Evolutionary conservation across 2,113 vertebrate species (phyloP), one percentile per base, ranked within the genome.

Genomic region (Periophthalmodon schlosseri): DNA sequence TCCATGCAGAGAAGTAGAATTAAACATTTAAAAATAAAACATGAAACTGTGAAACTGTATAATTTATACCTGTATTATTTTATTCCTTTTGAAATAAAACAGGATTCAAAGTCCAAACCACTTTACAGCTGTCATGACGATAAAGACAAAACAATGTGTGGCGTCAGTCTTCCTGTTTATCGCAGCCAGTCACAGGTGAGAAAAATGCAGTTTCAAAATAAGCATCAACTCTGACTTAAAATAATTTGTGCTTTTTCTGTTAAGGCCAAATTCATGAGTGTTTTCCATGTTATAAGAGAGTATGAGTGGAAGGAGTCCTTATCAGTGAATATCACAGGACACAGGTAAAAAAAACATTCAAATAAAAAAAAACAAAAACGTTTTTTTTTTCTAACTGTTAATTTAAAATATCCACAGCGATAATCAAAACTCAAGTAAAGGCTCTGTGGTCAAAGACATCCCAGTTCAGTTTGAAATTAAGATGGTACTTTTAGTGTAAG

Each of bases 101-200:
- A 94, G 93, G 2, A 68, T 0, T 83, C 57, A 0, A 90, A 86
- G 70, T 54, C 68, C 57, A 85, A 6, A 7, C 39, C 76, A 0
- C 64, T 79, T 2, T 80, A 80, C 72, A 78, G 13, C 2, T 94
- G 93, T 67, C 3, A 46, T 1, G 90, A 80, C 21, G 36, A 54
- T 0, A 70, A 89, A 0, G 63, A 91, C 68, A 78, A 54, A 80
- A 92, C 93, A 0, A 14, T 46, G 7, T 94, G 93, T 70, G 69
- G 83, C 0, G 44, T 94, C 77, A 94, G 81, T 79, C 86, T 47
- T 52, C 93, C 93, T 1, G 91, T 94, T 24, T 94, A 87, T 20
- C 89, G 75, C 54, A 89, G 87, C 54, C 15, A 44, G 52, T 85
- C 87, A 6, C 2, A 0, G 0, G 94, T 94, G 80, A 91, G 88